These are phyloP conservation scores for Bombus superbus DNA, from an alignment of 1,140 invertebrate genomes.

Conservation along the genomic window DNA sequence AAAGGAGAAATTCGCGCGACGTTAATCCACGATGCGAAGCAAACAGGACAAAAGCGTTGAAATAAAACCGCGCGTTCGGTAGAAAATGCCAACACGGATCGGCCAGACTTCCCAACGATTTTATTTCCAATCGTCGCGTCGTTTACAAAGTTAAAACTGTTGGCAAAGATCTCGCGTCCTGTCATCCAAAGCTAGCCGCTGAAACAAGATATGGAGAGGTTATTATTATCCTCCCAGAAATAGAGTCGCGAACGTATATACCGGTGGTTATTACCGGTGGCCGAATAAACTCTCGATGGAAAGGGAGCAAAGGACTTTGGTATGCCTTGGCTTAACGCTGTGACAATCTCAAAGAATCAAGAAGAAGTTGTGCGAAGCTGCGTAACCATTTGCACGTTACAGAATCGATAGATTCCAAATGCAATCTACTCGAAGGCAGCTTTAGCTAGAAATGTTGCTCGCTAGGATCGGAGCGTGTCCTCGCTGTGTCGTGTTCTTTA, in stretches of 20 bases:
- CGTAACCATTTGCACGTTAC: not conserved
- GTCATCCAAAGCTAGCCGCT: slow-evolving; percentile 12
- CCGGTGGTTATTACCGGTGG: slow-evolving; percentile 12
- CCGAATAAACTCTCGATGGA: slow-evolving; percentile 12
- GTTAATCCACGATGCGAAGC: not conserved
- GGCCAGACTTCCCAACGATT: not conserved
- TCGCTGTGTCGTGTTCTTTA: slow-evolving; percentile 4
- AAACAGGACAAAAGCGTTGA: not conserved
- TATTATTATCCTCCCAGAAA: slow-evolving; percentile 46
- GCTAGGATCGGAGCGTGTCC: not conserved
- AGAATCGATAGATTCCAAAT: not conserved
- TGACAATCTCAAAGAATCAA: not conserved
- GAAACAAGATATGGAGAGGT: slow-evolving; percentile 38
- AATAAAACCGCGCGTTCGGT: not conserved
- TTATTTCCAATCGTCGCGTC: not conserved
- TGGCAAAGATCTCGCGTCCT: not conserved
- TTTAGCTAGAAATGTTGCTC: not conserved
- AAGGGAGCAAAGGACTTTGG: slow-evolving; percentile 12
- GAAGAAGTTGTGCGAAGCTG: not conserved
- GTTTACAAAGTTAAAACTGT: slow-evolving; percentile 16
- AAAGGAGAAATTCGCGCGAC: not conserved
- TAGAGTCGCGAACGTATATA: slow-evolving; percentile 17
- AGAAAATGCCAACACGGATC: not conserved
- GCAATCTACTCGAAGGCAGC: not conserved
- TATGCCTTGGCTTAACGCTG: not conserved